phyloP scores from a whole-genome alignment of 2,113 vertebrate species.

The Osmerus mordax region DNA sequence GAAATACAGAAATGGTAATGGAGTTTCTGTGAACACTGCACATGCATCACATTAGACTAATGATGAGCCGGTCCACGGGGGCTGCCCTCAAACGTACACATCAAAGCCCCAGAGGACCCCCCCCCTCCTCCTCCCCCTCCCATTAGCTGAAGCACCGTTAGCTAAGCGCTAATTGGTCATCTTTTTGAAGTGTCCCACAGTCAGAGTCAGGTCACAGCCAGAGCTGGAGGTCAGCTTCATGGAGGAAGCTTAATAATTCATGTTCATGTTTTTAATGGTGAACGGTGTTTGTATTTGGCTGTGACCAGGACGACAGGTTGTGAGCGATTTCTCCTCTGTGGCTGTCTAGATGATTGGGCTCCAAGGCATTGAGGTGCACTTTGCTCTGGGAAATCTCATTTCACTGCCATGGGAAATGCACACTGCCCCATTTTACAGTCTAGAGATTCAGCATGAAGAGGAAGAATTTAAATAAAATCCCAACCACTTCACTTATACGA shows the following conservation, averaged over 20 bases:
- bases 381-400: no score
- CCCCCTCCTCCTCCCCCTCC: neutral
- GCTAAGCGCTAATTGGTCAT: slow-evolving; percentile 20
- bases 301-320: slow-evolving; percentile 19
- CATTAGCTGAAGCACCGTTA: slow-evolving; percentile 1
- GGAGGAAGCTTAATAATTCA: slow-evolving; percentile 53
- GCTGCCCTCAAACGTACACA: neutral
- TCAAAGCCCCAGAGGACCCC: neutral
- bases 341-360: slow-evolving; percentile 17
- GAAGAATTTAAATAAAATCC: no score
- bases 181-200: slow-evolving; percentile 36
- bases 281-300: slow-evolving; percentile 12
- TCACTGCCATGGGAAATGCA: no score
- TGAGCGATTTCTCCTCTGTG: slow-evolving; percentile 32
- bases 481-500: neutral
- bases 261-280: slow-evolving; percentile 39
- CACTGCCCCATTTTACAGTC: no score
- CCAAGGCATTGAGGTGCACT: neutral
- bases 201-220: slow-evolving; percentile 25
- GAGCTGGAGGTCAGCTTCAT: slow-evolving; percentile 33
- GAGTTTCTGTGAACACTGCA: neutral
- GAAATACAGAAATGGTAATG: neutral
- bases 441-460: no score
- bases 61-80: neutral
- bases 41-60: neutral